Conservation (phyloP, 2,797 vertebrate genomes). For the Picus viridis region DNA sequence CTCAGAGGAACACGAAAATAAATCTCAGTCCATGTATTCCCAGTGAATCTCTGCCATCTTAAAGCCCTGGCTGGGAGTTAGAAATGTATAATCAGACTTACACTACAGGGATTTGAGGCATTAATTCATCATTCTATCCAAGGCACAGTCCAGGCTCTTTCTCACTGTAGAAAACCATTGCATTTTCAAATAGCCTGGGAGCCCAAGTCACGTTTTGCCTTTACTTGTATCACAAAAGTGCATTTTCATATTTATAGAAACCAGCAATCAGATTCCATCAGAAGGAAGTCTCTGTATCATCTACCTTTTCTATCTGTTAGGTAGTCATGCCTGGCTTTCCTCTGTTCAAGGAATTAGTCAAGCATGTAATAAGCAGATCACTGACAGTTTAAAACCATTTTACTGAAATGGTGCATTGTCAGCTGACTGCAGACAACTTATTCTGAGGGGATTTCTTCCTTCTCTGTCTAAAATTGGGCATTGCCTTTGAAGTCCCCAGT, state of each 20-base stretch:
- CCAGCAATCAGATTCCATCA: neutral
- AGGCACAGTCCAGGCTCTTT: neutral
- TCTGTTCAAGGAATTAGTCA: conserved; percentile 36
- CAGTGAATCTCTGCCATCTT: conserved; percentile 16
- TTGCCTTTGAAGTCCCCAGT: neutral
- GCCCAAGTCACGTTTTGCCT: neutral
- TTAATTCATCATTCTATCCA: neutral
- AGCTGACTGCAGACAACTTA: conserved; percentile 1
- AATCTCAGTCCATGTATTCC: conserved; percentile 21
- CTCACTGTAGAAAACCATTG: neutral
- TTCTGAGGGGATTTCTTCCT: neutral
- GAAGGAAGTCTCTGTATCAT: neutral
- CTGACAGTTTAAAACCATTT: conserved; percentile 31
- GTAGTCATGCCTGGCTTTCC: conserved; percentile 27
- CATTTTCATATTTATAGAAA: conserved; percentile 42
- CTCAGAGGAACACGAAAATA: conserved; percentile 39
- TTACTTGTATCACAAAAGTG: neutral
- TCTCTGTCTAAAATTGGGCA: neutral
- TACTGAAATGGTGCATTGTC: neutral
- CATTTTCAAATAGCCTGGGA: conserved; percentile 12
- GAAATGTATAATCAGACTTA: conserved; percentile 3
- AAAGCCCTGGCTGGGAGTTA: conserved; percentile 12
- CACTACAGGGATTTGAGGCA: neutral
- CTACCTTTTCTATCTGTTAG: neutral
- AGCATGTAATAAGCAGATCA: conserved; percentile 34